These are phyloP conservation scores for Synergus gifuensis DNA, from an alignment of 2,888 invertebrate species.

Conservation along the genomic window DNA sequence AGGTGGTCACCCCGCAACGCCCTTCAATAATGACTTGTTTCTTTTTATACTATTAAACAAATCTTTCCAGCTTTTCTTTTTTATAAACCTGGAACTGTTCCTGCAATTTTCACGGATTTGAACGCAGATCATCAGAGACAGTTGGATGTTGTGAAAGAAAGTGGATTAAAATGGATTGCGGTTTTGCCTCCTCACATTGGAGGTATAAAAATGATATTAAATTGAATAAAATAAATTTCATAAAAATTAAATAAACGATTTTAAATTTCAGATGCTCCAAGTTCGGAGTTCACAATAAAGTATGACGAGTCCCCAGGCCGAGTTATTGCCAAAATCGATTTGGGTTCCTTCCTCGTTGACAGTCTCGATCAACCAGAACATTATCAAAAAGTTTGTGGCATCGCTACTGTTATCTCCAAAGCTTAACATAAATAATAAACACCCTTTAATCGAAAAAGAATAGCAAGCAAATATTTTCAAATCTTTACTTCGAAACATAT, in stretches of 20 bases:
- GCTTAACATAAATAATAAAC: no score
- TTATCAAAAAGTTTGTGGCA: conserved; percentile 83
- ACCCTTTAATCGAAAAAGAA: neutral
- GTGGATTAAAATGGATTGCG: conserved; percentile 86
- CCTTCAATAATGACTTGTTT: conserved; percentile 15
- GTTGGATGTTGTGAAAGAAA: conserved; percentile 84
- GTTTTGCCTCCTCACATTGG: conserved; percentile 91
- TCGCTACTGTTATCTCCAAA: conserved; percentile 76
- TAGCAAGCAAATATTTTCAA: neutral
- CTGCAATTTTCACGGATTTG: conserved; percentile 84
- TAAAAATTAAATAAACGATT: conserved; percentile 36
- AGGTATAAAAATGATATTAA: conserved; percentile 74
- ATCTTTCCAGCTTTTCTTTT: conserved; percentile 84
- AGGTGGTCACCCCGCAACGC: no score
- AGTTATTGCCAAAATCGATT: conserved; percentile 86
- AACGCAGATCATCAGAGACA: conserved; percentile 90
- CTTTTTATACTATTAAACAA: conserved; percentile 24
- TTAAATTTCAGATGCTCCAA: conserved; percentile 82
- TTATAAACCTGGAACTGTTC: conserved; percentile 86
- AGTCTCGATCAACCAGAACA: conserved; percentile 85
- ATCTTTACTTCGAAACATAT: neutral
- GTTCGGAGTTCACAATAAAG: conserved; percentile 81
- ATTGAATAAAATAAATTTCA: neutral
- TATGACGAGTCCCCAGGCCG: conserved; percentile 84
- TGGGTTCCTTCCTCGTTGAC: conserved; percentile 88